Base-by-base conservation (phyloP, 2,888 invertebrate genomes). In the Linnaemya tessellans region DNA sequence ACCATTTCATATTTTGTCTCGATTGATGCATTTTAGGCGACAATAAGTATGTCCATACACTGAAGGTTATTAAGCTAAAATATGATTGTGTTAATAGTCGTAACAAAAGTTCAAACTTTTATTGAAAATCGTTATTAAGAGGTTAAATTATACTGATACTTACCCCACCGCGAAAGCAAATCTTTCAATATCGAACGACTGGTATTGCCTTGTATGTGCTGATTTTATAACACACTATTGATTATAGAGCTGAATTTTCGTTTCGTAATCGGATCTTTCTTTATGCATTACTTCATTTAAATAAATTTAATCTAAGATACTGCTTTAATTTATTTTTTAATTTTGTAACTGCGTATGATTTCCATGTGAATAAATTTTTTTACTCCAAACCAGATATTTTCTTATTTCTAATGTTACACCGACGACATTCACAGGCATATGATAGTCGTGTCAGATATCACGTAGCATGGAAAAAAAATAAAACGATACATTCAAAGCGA, bases 221-320 rank as follows among this genome's bases (percentile, higher is more conserved):
- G 20, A 11, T 65, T 10, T 11, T 51, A 20, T 18, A 18, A 0
- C 25, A 22, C n/a, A 18, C 54, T 38, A 54, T 51, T n/a, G 51
- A 68, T n/a, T 58, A 25, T 18, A 10, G 3, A 58, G 2, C 41
- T 41, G 41, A 46, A 65, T 56, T 65, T 77, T 35, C 15, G 56
- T 77, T 77, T 77, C 65, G 75, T 77, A 77, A 77, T 35, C 65
- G 56, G 18, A 30, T 58, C 25, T 71, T 58, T 11, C 10, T 43
- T 25, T 30, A 38, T 49, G 7, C 46, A 74, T 18, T 38, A 38
- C 38, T 38, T 64, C 15, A 58, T 11, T 25, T 25, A 58, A n/a
- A 13, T 7, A 43, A 9, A 51, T 22, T 56, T 15, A 13, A 35
- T 35, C 35, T 20, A 38, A 70, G 1, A 70, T 0, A 22, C 11